Percentiles rank a stretch among this genome's conserved stretches.
Conservation (phyloP, 1,140 invertebrate genomes). For the Venustaconcha ellipsiformis region DNA sequence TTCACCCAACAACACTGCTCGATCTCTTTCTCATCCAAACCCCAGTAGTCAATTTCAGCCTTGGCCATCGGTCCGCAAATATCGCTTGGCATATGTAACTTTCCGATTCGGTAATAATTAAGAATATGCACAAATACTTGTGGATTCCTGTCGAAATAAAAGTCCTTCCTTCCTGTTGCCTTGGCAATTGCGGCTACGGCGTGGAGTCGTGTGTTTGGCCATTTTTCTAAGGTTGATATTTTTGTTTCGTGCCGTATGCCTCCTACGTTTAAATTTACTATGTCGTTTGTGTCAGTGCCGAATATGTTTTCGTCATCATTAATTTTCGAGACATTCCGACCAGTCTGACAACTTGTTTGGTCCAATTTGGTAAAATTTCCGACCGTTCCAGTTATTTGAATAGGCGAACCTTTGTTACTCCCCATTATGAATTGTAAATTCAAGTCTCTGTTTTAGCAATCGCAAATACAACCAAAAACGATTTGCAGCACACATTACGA, state of each 20-base stretch:
- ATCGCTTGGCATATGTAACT: slow-evolving; percentile 97
- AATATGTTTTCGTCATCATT: neutral
- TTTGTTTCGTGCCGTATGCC: slow-evolving; percentile 30
- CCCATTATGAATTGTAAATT: too few relatives aligned
- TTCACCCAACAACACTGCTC: slow-evolving; percentile 45
- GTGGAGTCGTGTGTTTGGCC: slow-evolving; percentile 23
- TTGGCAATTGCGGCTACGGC: slow-evolving; percentile 21
- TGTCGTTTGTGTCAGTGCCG: slow-evolving; percentile 16
- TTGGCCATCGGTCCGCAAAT: slow-evolving; percentile 98
- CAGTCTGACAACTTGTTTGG: too few relatives aligned
- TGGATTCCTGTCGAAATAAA: slow-evolving; percentile 99
- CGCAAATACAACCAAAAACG: too few relatives aligned
- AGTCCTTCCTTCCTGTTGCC: slow-evolving; percentile 74
- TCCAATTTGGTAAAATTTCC: too few relatives aligned
- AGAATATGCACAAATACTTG: slow-evolving; percentile 98
- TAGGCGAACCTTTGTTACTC: too few relatives aligned
- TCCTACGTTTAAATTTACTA: slow-evolving; percentile 29
- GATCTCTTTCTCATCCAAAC: slow-evolving; percentile 40
- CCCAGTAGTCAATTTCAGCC: slow-evolving; percentile 94
- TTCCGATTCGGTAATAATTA: slow-evolving; percentile 98
- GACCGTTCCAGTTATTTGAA: too few relatives aligned
- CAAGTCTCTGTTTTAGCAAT: too few relatives aligned
- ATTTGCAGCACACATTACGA: too few relatives aligned
- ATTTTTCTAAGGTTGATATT: slow-evolving; percentile 24
- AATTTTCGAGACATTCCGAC: neutral